These are phyloP conservation scores for Luffia ferchaultella DNA, from an alignment of 2,888 invertebrate species.

Conservation along the genomic window DNA sequence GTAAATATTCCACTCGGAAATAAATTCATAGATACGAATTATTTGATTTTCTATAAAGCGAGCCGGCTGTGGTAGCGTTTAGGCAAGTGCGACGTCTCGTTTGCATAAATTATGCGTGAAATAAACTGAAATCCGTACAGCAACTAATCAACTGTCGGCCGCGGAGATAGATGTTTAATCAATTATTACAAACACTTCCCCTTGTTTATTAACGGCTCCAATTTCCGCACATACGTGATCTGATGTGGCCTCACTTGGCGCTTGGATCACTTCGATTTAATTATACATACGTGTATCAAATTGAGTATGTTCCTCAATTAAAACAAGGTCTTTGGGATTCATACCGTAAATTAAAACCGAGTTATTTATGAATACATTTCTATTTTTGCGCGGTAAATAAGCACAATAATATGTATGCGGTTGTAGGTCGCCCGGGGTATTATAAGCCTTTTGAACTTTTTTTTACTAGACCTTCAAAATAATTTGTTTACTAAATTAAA, in stretches of 20 bases:
- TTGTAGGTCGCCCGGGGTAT: too few species aligned
- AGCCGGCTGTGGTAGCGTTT: too few species aligned
- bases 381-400: too few species aligned
- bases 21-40: not conserved
- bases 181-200: slow-evolving; percentile 40
- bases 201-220: slow-evolving; percentile 30
- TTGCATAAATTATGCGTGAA: slow-evolving; percentile 34
- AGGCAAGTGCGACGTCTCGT: slow-evolving; percentile 15
- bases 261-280: not conserved
- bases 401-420: too few species aligned
- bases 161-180: slow-evolving; percentile 30
- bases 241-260: not conserved
- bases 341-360: too few species aligned
- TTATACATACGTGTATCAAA: not conserved
- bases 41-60: not conserved
- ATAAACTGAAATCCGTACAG: slow-evolving; percentile 17
- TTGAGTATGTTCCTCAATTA: not conserved
- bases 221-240: slow-evolving; percentile 12
- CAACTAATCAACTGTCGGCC: slow-evolving; percentile 23
- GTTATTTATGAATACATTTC: too few species aligned
- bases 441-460: too few species aligned
- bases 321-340: not conserved
- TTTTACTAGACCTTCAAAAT: too few species aligned
- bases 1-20: not conserved
- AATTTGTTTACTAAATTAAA: too few species aligned